These are phyloP conservation scores for Bubalus kerabau DNA, from an alignment of 2,113 vertebrate species.

Conservation along the genomic window DNA sequence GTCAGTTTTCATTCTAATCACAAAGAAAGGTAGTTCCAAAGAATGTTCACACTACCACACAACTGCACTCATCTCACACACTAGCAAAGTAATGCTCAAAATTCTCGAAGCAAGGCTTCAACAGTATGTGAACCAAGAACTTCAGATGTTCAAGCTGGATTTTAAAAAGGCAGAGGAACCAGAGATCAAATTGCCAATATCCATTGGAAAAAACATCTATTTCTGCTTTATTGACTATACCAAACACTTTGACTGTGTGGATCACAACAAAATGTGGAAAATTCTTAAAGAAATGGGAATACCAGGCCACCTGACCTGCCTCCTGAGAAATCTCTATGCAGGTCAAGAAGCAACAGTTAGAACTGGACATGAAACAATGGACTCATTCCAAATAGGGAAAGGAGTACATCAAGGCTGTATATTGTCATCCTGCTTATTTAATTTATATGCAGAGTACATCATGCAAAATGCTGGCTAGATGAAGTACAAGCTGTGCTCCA, in stretches of 20 bases:
- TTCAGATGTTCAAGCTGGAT: neutral
- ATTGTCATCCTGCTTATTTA: neutral
- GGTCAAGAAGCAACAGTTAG: neutral
- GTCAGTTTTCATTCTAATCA: neutral
- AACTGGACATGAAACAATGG: neutral
- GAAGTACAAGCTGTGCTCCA: neutral
- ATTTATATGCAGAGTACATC: neutral
- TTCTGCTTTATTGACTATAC: neutral
- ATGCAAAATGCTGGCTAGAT: neutral
- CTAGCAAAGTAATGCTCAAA: neutral
- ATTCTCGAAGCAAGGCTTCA: neutral
- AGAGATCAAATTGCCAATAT: neutral
- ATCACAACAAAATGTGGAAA: neutral
- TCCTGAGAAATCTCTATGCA: neutral
- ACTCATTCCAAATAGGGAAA: neutral
- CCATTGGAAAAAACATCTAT: neutral
- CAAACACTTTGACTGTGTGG: neutral
- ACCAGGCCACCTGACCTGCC: neutral
- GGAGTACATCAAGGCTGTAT: neutral
- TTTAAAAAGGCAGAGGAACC: neutral
- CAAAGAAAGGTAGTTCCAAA: neutral
- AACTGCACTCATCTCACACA: neutral
- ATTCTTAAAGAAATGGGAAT: neutral
- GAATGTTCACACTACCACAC: fast-evolving
- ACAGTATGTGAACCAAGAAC: neutral